A percentile compares a stretch with the other conserved stretches of the same genome.
These are phyloP conservation scores for Bimastos eiseni DNA, from an alignment of 2,888 invertebrate genomes.

Conservation along the genomic window DNA sequence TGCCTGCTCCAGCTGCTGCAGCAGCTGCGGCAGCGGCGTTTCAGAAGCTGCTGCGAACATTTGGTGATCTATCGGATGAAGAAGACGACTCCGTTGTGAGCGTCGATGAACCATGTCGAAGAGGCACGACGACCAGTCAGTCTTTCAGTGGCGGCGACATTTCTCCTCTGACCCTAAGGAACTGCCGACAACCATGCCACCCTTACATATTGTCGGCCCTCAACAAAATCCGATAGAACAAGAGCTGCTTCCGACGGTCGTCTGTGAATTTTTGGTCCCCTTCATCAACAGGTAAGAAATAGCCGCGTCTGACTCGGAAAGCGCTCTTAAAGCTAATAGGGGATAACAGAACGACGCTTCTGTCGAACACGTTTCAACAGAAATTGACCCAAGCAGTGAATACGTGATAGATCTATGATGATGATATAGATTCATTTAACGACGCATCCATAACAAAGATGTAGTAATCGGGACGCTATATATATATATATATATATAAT, in stretches of 20 bases:
- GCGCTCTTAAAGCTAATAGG: too few relatives aligned
- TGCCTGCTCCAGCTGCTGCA: too few relatives aligned
- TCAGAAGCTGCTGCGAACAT: slow-evolving; percentile 23
- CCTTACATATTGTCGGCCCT: neutral
- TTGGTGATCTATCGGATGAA: slow-evolving; percentile 28
- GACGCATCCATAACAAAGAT: too few relatives aligned
- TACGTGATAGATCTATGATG: too few relatives aligned
- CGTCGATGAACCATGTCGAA: slow-evolving; percentile 27
- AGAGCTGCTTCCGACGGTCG: neutral
- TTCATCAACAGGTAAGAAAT: neutral
- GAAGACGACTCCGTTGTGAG: slow-evolving; percentile 28
- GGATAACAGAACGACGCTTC: too few relatives aligned
- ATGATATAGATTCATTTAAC: too few relatives aligned
- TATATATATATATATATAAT: too few relatives aligned
- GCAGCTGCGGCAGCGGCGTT: neutral
- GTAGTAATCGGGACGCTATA: too few relatives aligned
- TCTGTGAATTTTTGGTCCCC: neutral
- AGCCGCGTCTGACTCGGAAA: too few relatives aligned
- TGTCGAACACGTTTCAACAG: too few relatives aligned
- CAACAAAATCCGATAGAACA: neutral
- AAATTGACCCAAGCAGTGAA: too few relatives aligned
- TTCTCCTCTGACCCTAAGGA: neutral
- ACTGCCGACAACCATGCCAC: neutral
- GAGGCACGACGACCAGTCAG: neutral
- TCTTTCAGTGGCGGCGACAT: neutral